Percentiles rank a stretch among this genome's conserved stretches.
These are phyloP conservation scores for Fistularia tabacaria DNA, from an alignment of 2,797 vertebrate genomes.

Conservation along the genomic window DNA sequence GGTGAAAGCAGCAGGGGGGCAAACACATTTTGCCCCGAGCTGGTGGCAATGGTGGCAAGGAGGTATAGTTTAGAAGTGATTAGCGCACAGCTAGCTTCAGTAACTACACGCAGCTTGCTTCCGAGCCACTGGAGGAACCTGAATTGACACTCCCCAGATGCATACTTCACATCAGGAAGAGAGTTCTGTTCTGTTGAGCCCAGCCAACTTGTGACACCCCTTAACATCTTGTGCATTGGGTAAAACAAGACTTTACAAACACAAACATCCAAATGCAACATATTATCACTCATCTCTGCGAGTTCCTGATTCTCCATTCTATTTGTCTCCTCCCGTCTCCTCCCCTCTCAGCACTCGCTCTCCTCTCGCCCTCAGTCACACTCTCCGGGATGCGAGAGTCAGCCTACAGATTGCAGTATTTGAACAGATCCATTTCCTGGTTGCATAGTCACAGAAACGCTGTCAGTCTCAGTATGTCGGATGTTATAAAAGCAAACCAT, in stretches of 20 bases:
- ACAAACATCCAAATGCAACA: constrained; percentile 21
- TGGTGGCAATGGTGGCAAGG: constrained; percentile 19
- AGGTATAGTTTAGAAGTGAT: constrained; percentile 59
- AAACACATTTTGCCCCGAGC: constrained; percentile 30
- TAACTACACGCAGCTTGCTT: constrained; percentile 57
- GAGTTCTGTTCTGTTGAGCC: constrained; percentile 23
- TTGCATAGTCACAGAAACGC: constrained; percentile 64
- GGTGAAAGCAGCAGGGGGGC: constrained; percentile 45
- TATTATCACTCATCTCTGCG: constrained; percentile 16
- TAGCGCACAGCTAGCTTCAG: constrained; percentile 50
- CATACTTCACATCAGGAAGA: constrained; percentile 41
- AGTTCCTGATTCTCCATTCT: constrained; percentile 6
- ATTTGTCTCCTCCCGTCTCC: constrained; percentile 1
- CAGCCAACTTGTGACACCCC: background rate
- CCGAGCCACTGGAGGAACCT: constrained; percentile 15
- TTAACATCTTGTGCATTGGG: no score
- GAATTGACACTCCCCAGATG: constrained; percentile 19
- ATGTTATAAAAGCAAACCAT: constrained; percentile 46
- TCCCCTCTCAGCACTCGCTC: constrained; percentile 1
- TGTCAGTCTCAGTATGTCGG: constrained; percentile 47
- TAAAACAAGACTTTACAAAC: background rate
- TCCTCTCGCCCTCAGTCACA: constrained; percentile 9
- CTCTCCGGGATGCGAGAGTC: constrained; percentile 44
- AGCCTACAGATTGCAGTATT: constrained; percentile 34
- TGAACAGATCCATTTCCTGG: constrained; percentile 56